A percentile compares a stretch with the other conserved stretches of the same genome.
Evolutionary conservation across 1,140 invertebrate species (phyloP).

Genomic region (Nixonia krombeini): DNA sequence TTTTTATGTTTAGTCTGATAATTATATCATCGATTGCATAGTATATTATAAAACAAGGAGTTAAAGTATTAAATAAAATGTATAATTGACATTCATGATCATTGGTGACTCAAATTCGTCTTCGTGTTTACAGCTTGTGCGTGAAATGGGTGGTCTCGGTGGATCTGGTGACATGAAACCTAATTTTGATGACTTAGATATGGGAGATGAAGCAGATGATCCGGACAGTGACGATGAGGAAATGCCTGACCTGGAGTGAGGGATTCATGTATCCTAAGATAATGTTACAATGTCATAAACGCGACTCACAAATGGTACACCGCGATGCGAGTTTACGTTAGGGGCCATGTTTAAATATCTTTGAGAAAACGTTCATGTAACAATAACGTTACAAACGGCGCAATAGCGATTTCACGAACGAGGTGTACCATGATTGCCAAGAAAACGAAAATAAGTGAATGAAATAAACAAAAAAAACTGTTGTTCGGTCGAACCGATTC

Average conservation of each 20-base stretch:
- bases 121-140: slow-evolving; percentile 71
- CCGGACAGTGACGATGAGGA: slow-evolving; percentile 75
- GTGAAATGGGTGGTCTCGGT: slow-evolving; percentile 73
- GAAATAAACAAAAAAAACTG: slow-evolving; percentile 1
- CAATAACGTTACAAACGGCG: background rate
- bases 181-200: slow-evolving; percentile 70
- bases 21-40: no score
- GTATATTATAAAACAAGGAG: no score
- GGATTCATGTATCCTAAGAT: background rate
- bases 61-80: no score
- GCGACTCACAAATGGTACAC: slow-evolving; percentile 7
- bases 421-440: slow-evolving; percentile 1
- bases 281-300: slow-evolving; percentile 5
- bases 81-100: no score
- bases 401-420: background rate
- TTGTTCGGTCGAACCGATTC: background rate
- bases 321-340: background rate
- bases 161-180: slow-evolving; percentile 65
- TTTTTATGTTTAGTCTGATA: no score
- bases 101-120: no score
- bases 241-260: slow-evolving; percentile 74
- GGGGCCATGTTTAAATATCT: slow-evolving; percentile 4
- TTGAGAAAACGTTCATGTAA: background rate
- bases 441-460: slow-evolving; percentile 6
- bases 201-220: slow-evolving; percentile 57